These are phyloP conservation scores for Mythimna pallens DNA, from an alignment of 2,888 invertebrate species.

Conservation along the genomic window DNA sequence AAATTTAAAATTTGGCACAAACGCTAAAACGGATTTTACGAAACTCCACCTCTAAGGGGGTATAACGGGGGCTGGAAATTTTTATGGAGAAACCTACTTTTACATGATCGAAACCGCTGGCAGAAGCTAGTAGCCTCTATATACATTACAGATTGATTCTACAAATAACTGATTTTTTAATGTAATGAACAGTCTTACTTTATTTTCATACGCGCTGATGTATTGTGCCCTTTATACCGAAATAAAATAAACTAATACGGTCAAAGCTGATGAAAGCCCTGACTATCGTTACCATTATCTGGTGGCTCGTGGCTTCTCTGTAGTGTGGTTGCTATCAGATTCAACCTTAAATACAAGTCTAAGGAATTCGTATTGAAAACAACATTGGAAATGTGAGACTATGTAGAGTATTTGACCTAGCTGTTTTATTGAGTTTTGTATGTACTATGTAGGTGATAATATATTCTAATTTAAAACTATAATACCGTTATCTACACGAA, in stretches of 20 bases:
- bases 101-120: too few species aligned
- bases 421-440: slow-evolving; percentile 45
- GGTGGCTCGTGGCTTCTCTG: slow-evolving; percentile 65
- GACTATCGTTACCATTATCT: slow-evolving; percentile 72
- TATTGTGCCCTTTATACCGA: not conserved
- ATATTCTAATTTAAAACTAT: not conserved
- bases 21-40: too few species aligned
- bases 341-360: slow-evolving; percentile 50
- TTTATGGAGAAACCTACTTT: too few species aligned
- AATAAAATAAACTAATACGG: slow-evolving; percentile 36
- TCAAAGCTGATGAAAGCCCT: slow-evolving; percentile 63
- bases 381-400: slow-evolving; percentile 48
- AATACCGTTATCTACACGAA: too few species aligned
- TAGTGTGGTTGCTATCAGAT: slow-evolving; percentile 60
- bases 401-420: slow-evolving; percentile 38
- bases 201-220: not conserved
- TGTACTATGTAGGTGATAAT: not conserved
- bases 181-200: too few species aligned
- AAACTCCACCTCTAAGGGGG: too few species aligned
- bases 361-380: slow-evolving; percentile 54
- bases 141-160: too few species aligned
- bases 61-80: too few species aligned
- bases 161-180: too few species aligned
- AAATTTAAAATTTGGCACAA: too few species aligned
- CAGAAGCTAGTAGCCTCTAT: too few species aligned